Evolutionary conservation across 2,888 invertebrate species (phyloP), one percentile per base, ranked within the genome.

Genomic region (Lasioglossum figueresi): DNA sequence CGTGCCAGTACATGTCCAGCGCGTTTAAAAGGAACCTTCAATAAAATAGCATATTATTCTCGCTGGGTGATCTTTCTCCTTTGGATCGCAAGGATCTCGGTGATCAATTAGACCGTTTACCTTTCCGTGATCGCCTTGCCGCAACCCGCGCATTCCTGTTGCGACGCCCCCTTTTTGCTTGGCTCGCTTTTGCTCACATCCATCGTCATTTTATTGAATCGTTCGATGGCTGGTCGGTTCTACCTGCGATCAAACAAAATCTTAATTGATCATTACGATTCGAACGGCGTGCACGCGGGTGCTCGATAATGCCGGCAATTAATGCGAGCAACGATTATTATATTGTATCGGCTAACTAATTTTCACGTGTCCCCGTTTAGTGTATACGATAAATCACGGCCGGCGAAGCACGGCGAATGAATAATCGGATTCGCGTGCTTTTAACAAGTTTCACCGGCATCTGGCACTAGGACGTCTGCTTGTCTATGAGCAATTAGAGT

Each of bases 1-100:
- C 98, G 95, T 99, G 99, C 98, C 99, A 99, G 95, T 97, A 98
- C 94, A 98, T 96, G 94, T 98, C 98, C 95, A 98, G 96, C 0
- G 98, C 98, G 94, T 97, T 98, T 91, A 98, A 96, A 71, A 98
- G 96, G 87, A 94, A 96, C 93, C 96, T 95, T 89, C 6, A 75
- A 85, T n/a, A 52, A 23, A 31, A 56, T 12, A 68, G 76, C 10
- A 43, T 43, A 6, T 52, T 66, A 27, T 31, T 56, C 23, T 63
- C 59, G 71, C 37, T 16, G 1, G 27, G 0, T 59, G 59, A 59
- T 63, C 5, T 27, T 6, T 70, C 16, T 8, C 27, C 1, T 16
- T 27, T 16, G 14, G 14, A 23, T 23, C 8, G 70, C n/a, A 3
- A 5, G 4, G 0, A 27, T 66, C 52, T 34, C 37, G 34, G 34